phyloP scores from a whole-genome alignment of 2,797 vertebrate species.

The Scolopax rusticola region DNA sequence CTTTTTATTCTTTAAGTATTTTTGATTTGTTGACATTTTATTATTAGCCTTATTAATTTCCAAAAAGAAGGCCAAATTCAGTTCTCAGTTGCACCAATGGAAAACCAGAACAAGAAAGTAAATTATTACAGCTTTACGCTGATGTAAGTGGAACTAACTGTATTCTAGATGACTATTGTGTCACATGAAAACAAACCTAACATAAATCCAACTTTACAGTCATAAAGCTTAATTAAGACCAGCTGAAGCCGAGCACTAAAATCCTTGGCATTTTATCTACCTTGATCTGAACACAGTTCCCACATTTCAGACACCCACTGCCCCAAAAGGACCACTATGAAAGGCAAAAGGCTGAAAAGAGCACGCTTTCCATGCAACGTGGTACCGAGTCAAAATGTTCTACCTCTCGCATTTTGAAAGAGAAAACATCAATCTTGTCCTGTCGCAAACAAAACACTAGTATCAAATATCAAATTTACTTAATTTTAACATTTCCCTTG shows the following conservation, averaged over 20 bases:
- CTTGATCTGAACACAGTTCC: not conserved
- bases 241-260: not conserved
- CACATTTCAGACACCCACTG: not conserved
- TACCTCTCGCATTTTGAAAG: not conserved
- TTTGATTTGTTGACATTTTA: not conserved
- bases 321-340: fast-evolving
- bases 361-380: fast-evolving
- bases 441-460: not conserved
- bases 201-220: not conserved
- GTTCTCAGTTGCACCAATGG: not conserved
- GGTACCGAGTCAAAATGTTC: not conserved
- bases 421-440: not conserved
- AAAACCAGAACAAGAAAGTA: not conserved
- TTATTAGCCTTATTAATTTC: not conserved
- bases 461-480: not conserved
- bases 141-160: not conserved
- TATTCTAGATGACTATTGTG: not conserved
- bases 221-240: not conserved
- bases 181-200: not conserved
- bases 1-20: not conserved
- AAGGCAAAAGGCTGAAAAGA: not conserved
- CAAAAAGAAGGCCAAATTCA: not conserved
- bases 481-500: not conserved
- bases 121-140: not conserved
- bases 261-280: not conserved